Base-by-base conservation (phyloP, 2,797 vertebrate genomes). In the Sebastes trivittatus region DNA sequence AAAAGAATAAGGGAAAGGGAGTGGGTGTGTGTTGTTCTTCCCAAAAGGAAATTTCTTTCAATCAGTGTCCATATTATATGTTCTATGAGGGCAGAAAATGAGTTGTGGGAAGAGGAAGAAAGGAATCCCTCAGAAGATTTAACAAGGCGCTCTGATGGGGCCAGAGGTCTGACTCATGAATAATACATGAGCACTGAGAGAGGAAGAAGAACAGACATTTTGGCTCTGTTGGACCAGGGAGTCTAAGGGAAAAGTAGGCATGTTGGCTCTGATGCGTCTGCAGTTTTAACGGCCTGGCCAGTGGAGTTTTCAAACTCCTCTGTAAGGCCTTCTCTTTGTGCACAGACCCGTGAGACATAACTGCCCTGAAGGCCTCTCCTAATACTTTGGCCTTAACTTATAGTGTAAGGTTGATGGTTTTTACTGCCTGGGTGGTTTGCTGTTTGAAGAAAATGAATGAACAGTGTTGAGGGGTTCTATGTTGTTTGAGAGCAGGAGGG, bases 111-210 rank as follows among this genome's bases (percentile, higher is more conserved):
- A 89, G 38, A 78, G 70, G 76, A 87, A 88, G 79, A 91, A 90
- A 92, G 84, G 77, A 88, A 89, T 87, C 80, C 83, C 87, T 92
- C 87, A 82, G 87, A 93, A 95, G 91, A 94, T 93, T 94, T 94
- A 94, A 93, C 92, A 95, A 90, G 88, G 75, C 86, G 83, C 78
- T 90, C 84, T 93, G 90, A 92, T 91, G 90, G 84, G 93, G 92
- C 87, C 92, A 94, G 89, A 94, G 93, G 94, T 94, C 90, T 87
- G 29, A 49, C 1, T 62, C 56, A 94, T 96, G 92, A 95, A 96
- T 96, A 93, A 94, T 89, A 77, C 81, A 95, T 93, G 80, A 80
- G 18, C 54, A 30, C 75, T 78, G 78, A 87, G 68, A 86, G 22
- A 83, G 67, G 84, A 85, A 52, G 81, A 89, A 38, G 76, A 91